phyloP scores from a whole-genome alignment of 2,888 invertebrate genomes.

The Drosophila colorata region DNA sequence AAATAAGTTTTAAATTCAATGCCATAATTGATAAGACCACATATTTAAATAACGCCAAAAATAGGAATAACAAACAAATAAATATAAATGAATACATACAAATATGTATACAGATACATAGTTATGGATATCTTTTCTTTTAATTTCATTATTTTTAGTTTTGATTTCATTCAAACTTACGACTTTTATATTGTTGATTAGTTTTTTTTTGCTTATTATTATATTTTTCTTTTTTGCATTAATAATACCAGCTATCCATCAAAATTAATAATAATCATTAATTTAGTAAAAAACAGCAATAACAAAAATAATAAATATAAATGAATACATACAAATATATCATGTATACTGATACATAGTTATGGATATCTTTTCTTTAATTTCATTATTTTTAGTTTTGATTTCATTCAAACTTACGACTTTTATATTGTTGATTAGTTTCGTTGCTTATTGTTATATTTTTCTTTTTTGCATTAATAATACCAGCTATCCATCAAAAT shows the following conservation, averaged over 20 bases:
- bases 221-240: neutral
- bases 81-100: no score
- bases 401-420: neutral
- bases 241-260: neutral
- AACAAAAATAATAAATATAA: no score
- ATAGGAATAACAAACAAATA: no score
- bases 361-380: conserved; percentile 3
- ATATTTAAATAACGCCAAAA: no score
- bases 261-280: conserved; percentile 2
- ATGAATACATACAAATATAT: no score
- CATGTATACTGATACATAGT: no score
- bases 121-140: conserved; percentile 3
- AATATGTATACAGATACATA: no score
- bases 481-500: neutral
- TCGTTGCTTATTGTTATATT: neutral
- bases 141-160: conserved; percentile 14
- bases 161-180: neutral
- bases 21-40: no score
- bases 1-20: no score
- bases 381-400: conserved; percentile 14
- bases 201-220: no score
- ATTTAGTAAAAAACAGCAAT: no score
- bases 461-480: neutral
- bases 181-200: neutral
- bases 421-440: neutral